phyloP scores from a whole-genome alignment of 2,113 vertebrate genomes.

The Macaca nemestrina region DNA sequence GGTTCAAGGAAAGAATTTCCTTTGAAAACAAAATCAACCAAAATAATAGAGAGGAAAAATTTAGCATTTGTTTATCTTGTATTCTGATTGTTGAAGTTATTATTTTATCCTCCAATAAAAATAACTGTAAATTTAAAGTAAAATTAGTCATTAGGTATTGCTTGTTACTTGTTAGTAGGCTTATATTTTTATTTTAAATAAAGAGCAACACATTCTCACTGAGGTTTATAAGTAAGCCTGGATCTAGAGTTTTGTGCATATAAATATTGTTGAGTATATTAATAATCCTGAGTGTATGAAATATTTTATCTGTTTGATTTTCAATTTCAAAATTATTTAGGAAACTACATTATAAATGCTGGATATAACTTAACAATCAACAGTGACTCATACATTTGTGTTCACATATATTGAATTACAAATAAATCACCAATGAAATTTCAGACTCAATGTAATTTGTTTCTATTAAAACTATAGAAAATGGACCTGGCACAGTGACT shows the following conservation, averaged over 20 bases:
- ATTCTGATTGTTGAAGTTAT: neutral
- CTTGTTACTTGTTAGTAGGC: neutral
- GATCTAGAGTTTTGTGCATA: neutral
- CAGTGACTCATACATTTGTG: neutral
- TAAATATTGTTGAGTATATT: neutral
- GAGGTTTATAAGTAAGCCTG: neutral
- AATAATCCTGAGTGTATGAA: neutral
- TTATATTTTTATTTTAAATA: slow-evolving; percentile 15
- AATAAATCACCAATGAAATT: neutral
- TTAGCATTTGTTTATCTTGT: neutral
- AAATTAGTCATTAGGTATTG: neutral
- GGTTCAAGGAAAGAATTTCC: slow-evolving; percentile 23
- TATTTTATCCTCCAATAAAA: neutral
- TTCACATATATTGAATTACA: neutral
- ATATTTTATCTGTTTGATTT: neutral
- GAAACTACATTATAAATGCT: neutral
- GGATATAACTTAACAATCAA: neutral
- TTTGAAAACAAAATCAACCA: slow-evolving; percentile 23
- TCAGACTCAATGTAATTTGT: neutral
- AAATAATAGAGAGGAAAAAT: neutral
- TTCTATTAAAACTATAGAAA: neutral
- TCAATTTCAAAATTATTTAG: neutral
- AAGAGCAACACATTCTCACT: neutral
- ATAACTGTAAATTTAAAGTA: neutral
- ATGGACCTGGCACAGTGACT: too few relatives aligned